Percentiles rank a stretch among this genome's conserved stretches.
Conservation (phyloP, 1,140 invertebrate genomes). For the Magallana angulata region DNA sequence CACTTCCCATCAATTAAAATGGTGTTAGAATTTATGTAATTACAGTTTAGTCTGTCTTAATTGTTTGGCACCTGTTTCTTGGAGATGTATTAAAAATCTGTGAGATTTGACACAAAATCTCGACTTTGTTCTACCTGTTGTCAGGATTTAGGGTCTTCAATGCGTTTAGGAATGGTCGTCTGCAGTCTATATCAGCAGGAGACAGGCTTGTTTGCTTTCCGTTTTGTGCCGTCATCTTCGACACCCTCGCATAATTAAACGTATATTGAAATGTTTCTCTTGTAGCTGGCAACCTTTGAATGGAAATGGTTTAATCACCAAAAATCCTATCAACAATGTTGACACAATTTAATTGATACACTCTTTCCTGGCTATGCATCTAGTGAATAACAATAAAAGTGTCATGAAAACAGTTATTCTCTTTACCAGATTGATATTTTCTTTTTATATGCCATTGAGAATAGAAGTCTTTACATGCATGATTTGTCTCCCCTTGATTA, state of each 20-base stretch:
- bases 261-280: slow-evolving; percentile 3
- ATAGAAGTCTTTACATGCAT: slow-evolving; percentile 23
- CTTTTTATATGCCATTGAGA: background rate
- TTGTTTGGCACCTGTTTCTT: slow-evolving; percentile 19
- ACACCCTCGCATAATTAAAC: slow-evolving; percentile 18
- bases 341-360: slow-evolving; percentile 32
- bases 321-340: slow-evolving; percentile 26
- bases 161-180: background rate
- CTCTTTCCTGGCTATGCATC: background rate
- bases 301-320: slow-evolving; percentile 25
- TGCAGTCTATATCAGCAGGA: slow-evolving; percentile 26
- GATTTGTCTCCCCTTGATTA: slow-evolving; percentile 1
- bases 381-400: slow-evolving; percentile 23
- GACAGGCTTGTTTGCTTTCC: slow-evolving; percentile 1
- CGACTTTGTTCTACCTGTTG: slow-evolving; percentile 16
- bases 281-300: background rate
- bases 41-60: slow-evolving; percentile 18
- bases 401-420: background rate
- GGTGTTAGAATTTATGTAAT: slow-evolving; percentile 36
- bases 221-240: slow-evolving; percentile 16
- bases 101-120: slow-evolving; percentile 31
- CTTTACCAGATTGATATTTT: slow-evolving; percentile 31
- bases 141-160: background rate
- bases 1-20: slow-evolving; percentile 32
- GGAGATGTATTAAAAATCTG: slow-evolving; percentile 29